Evolutionary conservation across 2,113 vertebrate genomes (phyloP).

Genomic region (Zapus hudsonius): DNA sequence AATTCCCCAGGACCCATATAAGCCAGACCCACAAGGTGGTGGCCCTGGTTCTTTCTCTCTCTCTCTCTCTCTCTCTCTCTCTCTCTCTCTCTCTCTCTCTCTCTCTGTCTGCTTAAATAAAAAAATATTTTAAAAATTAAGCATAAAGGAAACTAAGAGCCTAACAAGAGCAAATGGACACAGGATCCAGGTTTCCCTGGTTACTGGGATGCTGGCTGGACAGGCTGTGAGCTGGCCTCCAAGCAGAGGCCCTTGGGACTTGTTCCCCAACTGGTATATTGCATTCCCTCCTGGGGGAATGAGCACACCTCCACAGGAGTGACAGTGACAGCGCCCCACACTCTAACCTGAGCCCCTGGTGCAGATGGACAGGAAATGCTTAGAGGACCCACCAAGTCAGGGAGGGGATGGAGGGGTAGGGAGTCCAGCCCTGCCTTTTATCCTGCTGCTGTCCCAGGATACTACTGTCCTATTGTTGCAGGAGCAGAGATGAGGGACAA

Average conservation of each 20-base stretch:
- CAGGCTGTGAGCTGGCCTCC: neutral
- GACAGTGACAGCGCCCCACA: neutral
- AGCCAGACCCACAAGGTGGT: too few species aligned
- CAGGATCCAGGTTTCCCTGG: neutral
- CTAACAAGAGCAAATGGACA: neutral
- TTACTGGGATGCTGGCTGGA: neutral
- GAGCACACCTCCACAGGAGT: too few species aligned
- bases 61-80: too few species aligned
- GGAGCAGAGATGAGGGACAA: neutral
- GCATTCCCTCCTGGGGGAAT: too few species aligned
- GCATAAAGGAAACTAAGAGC: neutral
- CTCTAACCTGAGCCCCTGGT: neutral
- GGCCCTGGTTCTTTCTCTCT: too few species aligned
- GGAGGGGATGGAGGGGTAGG: neutral
- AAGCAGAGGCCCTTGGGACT: neutral
- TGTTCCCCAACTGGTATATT: too few species aligned
- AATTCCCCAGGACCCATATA: too few species aligned
- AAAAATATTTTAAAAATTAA: too few species aligned
- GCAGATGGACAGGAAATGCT: neutral
- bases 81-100: too few species aligned
- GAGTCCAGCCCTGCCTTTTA: neutral
- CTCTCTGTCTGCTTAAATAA: too few species aligned
- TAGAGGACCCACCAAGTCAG: neutral
- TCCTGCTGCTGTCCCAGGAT: neutral
- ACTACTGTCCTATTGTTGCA: too few species aligned